A percentile compares a stretch with the other conserved stretches of the same genome.
Conservation (phyloP, 2,113 vertebrate genomes). For the Amblyornis subalaris region DNA sequence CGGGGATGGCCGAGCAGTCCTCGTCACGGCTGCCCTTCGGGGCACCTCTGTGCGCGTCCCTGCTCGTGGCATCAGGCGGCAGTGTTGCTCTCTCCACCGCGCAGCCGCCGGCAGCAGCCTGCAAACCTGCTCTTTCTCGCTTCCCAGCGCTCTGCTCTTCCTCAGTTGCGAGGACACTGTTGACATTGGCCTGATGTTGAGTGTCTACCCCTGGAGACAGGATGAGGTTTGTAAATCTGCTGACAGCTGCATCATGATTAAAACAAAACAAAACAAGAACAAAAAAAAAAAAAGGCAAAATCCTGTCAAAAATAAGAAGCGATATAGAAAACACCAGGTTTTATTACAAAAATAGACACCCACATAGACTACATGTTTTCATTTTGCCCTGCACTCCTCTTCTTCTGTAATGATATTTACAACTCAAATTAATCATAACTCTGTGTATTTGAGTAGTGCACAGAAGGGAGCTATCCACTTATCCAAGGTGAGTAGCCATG, state of each 20-base stretch:
- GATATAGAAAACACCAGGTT: background rate
- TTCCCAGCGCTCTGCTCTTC: background rate
- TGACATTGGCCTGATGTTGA: constrained; percentile 18
- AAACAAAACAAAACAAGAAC: background rate
- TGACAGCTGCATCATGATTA: constrained; percentile 70
- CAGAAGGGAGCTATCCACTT: background rate
- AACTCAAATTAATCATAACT: constrained; percentile 3
- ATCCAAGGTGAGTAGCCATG: background rate
- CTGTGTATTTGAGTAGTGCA: background rate
- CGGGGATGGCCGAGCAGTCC: background rate
- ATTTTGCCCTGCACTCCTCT: background rate
- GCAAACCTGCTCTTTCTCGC: background rate
- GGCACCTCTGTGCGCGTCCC: background rate
- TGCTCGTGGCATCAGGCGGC: background rate
- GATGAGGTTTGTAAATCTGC: constrained; percentile 69
- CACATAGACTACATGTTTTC: background rate
- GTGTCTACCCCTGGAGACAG: constrained; percentile 64
- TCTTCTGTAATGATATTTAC: constrained; percentile 5
- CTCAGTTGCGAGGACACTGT: background rate
- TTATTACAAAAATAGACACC: background rate
- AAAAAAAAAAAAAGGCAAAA: background rate
- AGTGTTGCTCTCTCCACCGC: background rate
- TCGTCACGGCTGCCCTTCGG: background rate
- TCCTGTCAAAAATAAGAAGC: background rate
- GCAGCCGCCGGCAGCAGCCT: background rate